A percentile compares a stretch with the other conserved stretches of the same genome.
These are phyloP conservation scores for roundworm (Caenorhabditis elegans) DNA, from an alignment of 1,140 invertebrate genomes.

Conservation along the genomic window DNA sequence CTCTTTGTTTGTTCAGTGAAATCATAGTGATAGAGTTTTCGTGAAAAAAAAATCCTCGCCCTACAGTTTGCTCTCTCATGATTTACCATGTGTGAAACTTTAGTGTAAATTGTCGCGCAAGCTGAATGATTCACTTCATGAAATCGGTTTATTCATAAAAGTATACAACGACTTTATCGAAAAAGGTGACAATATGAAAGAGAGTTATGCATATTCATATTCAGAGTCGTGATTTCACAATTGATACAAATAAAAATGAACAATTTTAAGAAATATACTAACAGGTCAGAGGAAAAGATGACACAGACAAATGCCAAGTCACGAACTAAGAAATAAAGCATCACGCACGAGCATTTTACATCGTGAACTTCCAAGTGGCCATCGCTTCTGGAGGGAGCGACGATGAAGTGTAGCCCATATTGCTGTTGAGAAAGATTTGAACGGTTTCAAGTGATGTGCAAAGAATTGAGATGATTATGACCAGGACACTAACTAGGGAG, in stretches of 20 bases:
- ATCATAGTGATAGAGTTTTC: background rate
- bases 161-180: too few species aligned
- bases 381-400: slow-evolving; percentile 2
- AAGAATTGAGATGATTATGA: background rate
- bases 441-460: background rate
- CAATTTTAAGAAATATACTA: background rate
- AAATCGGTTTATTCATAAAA: background rate
- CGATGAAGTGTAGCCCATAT: slow-evolving; percentile 24
- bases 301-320: background rate
- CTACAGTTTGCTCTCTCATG: slow-evolving; percentile 19
- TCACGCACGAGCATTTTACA: background rate
- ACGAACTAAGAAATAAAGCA: background rate
- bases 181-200: too few species aligned
- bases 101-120: slow-evolving; percentile 6
- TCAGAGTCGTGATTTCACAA: background rate
- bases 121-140: slow-evolving; percentile 11
- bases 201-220: slow-evolving; percentile 7
- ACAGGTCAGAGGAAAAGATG: background rate
- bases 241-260: slow-evolving; percentile 22
- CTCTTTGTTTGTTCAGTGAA: background rate
- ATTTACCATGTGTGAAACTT: too few species aligned
- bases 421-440: slow-evolving; percentile 20
- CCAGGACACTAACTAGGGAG: too few species aligned
- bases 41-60: slow-evolving; percentile 1
- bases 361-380: slow-evolving; percentile 16